A percentile compares a stretch with the other conserved stretches of the same genome.
Conservation (phyloP, 2,113 vertebrate species). For the Argyrosomus japonicus region DNA sequence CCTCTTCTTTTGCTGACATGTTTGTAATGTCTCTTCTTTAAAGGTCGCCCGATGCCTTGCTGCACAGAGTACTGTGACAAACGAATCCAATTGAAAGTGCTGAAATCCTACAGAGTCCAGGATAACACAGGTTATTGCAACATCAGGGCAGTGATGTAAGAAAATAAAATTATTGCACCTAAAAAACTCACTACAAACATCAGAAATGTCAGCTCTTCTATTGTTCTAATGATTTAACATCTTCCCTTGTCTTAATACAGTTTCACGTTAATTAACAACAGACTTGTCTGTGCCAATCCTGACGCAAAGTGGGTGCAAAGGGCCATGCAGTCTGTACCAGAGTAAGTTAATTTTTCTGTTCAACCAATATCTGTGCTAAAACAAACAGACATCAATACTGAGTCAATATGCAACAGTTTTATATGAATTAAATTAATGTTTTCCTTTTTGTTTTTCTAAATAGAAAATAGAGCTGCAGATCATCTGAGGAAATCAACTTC, state of each 20-base stretch:
- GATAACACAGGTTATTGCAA: constrained; percentile 51
- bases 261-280: constrained; percentile 54
- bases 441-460: background rate
- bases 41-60: constrained; percentile 53
- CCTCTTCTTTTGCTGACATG: background rate
- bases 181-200: background rate
- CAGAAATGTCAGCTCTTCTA: too few species aligned
- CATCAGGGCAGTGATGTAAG: constrained; percentile 73
- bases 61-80: constrained; percentile 63
- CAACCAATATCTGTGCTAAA: background rate
- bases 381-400: background rate
- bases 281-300: constrained; percentile 64
- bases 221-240: background rate
- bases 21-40: constrained; percentile 18
- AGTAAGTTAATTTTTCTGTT: constrained; percentile 35
- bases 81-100: background rate
- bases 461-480: background rate
- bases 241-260: constrained; percentile 44
- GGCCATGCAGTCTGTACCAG: constrained; percentile 16
- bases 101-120: constrained; percentile 55
- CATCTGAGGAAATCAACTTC: background rate
- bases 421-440: background rate
- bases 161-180: background rate
- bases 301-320: constrained; percentile 52
- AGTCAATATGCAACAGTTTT: background rate